phyloP scores from a whole-genome alignment of 2,113 vertebrate species.

The Madoqua kirkii region DNA sequence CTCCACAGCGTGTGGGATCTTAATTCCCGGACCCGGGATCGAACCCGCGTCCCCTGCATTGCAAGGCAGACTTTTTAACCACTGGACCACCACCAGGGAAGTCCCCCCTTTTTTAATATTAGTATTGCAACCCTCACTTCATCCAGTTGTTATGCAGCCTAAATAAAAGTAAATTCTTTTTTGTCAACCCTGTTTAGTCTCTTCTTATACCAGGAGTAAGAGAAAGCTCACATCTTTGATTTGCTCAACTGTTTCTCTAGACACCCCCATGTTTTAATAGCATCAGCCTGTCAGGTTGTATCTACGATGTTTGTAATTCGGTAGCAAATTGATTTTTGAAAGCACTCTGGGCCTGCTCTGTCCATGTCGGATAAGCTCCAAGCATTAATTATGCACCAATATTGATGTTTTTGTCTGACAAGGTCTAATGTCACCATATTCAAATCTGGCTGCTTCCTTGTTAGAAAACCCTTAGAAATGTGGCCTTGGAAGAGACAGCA shows the following conservation, averaged over 20 bases:
- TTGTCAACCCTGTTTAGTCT: neutral
- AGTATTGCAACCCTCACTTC: neutral
- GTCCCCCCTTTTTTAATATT: neutral
- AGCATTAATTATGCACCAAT: conserved; percentile 84
- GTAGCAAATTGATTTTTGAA: conserved; percentile 84
- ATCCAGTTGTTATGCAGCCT: neutral
- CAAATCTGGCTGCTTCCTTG: conserved; percentile 77
- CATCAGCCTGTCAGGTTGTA: conserved; percentile 78
- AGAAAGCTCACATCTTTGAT: conserved; percentile 50
- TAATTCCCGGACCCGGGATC: neutral
- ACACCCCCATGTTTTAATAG: conserved; percentile 39
- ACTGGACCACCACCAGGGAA: neutral
- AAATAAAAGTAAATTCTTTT: conserved; percentile 38
- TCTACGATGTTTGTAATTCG: conserved; percentile 80
- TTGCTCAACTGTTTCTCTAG: conserved; percentile 48
- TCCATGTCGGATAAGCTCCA: conserved; percentile 70
- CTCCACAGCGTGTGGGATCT: neutral
- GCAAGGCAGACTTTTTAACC: neutral
- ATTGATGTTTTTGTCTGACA: conserved; percentile 82
- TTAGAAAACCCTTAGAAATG: conserved; percentile 77
- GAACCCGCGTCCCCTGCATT: fast-evolving
- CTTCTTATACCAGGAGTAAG: conserved; percentile 27
- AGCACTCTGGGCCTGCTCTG: conserved; percentile 78
- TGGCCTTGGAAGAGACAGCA: conserved; percentile 75
- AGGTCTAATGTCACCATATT: conserved; percentile 81